Percentiles rank a stretch among this genome's conserved stretches.
Evolutionary conservation across 1,140 invertebrate genomes (phyloP).

Genomic region (Ericerus pela): DNA sequence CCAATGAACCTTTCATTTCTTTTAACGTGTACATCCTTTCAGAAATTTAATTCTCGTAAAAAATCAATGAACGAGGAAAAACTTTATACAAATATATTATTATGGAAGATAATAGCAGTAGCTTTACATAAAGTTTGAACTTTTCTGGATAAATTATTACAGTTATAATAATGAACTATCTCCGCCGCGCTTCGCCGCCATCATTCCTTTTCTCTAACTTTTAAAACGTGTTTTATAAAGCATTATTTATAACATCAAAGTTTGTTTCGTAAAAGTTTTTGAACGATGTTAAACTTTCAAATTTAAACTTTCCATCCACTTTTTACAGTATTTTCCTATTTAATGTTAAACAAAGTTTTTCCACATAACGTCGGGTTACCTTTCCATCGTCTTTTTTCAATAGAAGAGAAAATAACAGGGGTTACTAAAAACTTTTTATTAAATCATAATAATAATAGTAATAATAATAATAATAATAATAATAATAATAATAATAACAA

Average conservation of each 20-base stretch:
- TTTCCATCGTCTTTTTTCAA: constrained; percentile 1
- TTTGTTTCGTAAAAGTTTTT: constrained; percentile 12
- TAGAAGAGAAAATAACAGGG: not conserved
- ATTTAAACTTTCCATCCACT: constrained; percentile 11
- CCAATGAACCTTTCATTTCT: not conserved
- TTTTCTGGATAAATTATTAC: constrained; percentile 11
- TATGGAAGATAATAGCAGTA: constrained; percentile 12
- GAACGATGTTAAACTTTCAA: constrained; percentile 12
- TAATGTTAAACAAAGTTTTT: constrained; percentile 12
- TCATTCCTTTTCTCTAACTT: constrained; percentile 5
- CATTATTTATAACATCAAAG: constrained; percentile 12
- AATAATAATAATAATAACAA: too few species aligned
- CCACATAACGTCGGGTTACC: constrained; percentile 6
- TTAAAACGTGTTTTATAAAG: constrained; percentile 12
- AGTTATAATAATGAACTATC: constrained; percentile 12
- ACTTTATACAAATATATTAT: constrained; percentile 10
- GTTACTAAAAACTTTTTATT: too few species aligned
- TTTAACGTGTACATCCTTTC: not conserved
- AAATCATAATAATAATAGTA: too few species aligned
- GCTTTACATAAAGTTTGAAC: constrained; percentile 12
- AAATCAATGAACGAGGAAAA: constrained; percentile 11
- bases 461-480: too few species aligned
- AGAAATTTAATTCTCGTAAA: constrained; percentile 12
- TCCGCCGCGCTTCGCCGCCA: not conserved
- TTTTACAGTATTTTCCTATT: constrained; percentile 12